phyloP scores from a whole-genome alignment of 35 echinoderm and acorn worm species.

The Ptychodera flava region DNA sequence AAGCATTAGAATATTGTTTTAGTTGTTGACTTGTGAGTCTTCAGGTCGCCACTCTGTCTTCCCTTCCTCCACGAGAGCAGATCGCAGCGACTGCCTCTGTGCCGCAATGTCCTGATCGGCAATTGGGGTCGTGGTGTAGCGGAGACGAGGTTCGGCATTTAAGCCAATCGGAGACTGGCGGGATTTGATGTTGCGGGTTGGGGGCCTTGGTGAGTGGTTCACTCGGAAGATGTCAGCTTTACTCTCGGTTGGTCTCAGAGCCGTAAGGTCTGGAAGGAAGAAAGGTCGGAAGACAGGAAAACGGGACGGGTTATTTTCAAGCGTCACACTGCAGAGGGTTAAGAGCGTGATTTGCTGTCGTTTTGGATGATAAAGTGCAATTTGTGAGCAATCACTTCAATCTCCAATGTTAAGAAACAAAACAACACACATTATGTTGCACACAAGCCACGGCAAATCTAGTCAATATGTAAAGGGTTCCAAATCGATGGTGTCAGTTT shows the following conservation, averaged over 20 bases:
- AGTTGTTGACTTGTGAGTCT: neutral
- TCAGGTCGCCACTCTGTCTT: neutral
- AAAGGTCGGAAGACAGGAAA: neutral
- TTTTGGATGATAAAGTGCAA: too few relatives aligned
- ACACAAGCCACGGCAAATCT: too few relatives aligned
- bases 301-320: neutral
- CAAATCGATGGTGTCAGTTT: too few relatives aligned
- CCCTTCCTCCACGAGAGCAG: neutral
- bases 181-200: constrained; percentile 4
- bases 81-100: neutral
- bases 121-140: neutral
- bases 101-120: neutral
- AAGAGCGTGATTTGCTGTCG: too few relatives aligned
- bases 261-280: constrained; percentile 46
- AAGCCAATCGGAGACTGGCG: neutral
- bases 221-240: constrained; percentile 84
- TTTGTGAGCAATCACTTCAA: too few relatives aligned
- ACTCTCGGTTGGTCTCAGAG: constrained; percentile 35
- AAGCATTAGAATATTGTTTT: neutral
- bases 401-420: too few relatives aligned
- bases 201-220: constrained; percentile 41
- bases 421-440: too few relatives aligned
- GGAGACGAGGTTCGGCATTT: neutral
- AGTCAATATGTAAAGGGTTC: too few relatives aligned
- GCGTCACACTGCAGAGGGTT: neutral